Conservation (phyloP, 1,140 invertebrate species). For the Calephelis nemesis region DNA sequence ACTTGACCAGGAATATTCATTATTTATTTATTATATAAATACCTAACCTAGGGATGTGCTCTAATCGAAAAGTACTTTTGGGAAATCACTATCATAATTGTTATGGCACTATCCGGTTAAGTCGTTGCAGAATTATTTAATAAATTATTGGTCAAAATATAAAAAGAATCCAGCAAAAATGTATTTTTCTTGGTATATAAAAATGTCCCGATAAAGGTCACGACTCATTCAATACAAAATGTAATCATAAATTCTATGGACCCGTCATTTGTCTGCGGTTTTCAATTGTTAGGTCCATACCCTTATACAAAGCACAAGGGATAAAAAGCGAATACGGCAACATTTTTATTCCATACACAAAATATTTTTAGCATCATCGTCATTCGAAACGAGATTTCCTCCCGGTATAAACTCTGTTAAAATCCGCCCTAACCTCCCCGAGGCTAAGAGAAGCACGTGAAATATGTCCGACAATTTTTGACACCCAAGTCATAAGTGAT, state of each 20-base stretch:
- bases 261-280: slow-evolving; percentile 7
- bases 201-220: slow-evolving; percentile 14
- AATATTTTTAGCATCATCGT: slow-evolving; percentile 26
- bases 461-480: slow-evolving; percentile 27
- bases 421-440: slow-evolving; percentile 31
- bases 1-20: too few species aligned
- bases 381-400: slow-evolving; percentile 28
- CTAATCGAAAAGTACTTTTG: too few species aligned
- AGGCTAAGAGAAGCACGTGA: slow-evolving; percentile 26
- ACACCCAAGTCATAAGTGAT: slow-evolving; percentile 15
- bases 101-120: too few species aligned
- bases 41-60: too few species aligned
- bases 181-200: not conserved
- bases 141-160: too few species aligned
- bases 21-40: too few species aligned
- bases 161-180: too few species aligned
- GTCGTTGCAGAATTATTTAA: too few species aligned
- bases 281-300: slow-evolving; percentile 13
- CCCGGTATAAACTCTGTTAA: slow-evolving; percentile 28
- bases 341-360: slow-evolving; percentile 18
- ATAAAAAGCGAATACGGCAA: slow-evolving; percentile 6
- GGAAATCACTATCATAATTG: too few species aligned
- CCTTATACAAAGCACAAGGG: slow-evolving; percentile 7
- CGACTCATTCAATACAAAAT: slow-evolving; percentile 14
- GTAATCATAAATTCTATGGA: slow-evolving; percentile 17